Evolutionary conservation across 2,888 invertebrate genomes (phyloP), one percentile per base, ranked within the genome.

Genomic region (Alloscopus bannaensis): DNA sequence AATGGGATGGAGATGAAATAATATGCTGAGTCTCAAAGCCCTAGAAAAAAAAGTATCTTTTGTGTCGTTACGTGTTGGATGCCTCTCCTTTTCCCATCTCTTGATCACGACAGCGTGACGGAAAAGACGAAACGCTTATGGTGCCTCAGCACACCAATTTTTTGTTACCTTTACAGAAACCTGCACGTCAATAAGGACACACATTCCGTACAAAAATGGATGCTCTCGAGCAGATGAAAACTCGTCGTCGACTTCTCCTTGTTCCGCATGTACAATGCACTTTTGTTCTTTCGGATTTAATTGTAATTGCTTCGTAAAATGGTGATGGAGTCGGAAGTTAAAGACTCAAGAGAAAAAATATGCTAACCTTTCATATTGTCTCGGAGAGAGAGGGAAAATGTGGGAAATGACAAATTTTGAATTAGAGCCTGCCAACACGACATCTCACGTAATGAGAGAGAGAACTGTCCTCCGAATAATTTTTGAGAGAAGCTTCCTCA

Each of bases 91-190:
- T 80, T 62, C 78, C 82, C 84, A 84, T 81, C 82, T 84, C 82
- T 57, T 81, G 82, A 84, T 84, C 84, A 84, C 84, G 84, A 84
- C 84, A 84, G 82, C 84, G 84, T 84, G 84, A 84, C 84, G 82
- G 79, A 82, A n/a, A 79, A 82, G 82, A 82, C 62, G 81, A 82
- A 80, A 55, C n/a, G 64, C 36, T 70, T n/a, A 64, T 72, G 79
- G 66, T 72, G 79, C 79, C 71, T 66, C 62, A 52, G 65, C 72
- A 60, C 57, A 60, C 24, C 13, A 18, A 57, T 71, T 50, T 75
- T 75, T 75, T 75, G 65, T 78, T 47, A 65, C 11, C 18, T 31
- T 6, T 8, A 29, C 59, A 11, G 59, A 22, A 36, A 47, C 29
- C 0, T 22, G 59, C 18, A 20, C 70, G 29, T 47, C 50, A 26